Evolutionary conservation across 2,797 vertebrate genomes (phyloP).

Genomic region (Petrocephalus schoutedeni): DNA sequence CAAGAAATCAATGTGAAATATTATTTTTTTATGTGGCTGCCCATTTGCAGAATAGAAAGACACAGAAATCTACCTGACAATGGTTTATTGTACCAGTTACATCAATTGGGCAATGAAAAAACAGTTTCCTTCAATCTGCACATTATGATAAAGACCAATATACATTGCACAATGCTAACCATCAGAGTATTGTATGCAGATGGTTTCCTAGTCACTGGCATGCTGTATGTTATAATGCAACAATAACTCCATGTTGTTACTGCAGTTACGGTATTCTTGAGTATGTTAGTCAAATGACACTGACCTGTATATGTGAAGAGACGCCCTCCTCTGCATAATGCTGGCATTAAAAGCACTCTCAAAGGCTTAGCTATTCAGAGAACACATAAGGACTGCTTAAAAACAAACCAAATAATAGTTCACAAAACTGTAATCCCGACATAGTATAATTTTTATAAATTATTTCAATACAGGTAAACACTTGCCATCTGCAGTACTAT

Average conservation of each 20-base stretch:
- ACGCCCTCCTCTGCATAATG: constrained; percentile 22
- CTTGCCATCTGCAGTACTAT: constrained; percentile 29
- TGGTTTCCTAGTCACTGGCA: constrained; percentile 38
- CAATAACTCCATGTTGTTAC: constrained; percentile 25
- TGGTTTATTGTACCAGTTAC: constrained; percentile 26
- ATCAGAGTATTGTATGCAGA: constrained; percentile 33
- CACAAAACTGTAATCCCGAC: constrained; percentile 36
- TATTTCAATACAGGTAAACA: constrained; percentile 39
- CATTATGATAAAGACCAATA: constrained; percentile 40
- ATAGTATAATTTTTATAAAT: constrained; percentile 37
- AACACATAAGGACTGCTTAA: constrained; percentile 28
- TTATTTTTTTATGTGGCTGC: not conserved
- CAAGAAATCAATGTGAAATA: not conserved
- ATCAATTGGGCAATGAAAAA: constrained; percentile 24
- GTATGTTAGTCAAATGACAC: constrained; percentile 16
- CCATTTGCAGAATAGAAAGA: not conserved
- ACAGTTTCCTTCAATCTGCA: constrained; percentile 33
- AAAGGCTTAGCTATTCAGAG: constrained; percentile 33
- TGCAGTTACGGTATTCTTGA: constrained; percentile 18
- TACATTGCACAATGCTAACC: constrained; percentile 38
- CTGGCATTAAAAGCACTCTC: constrained; percentile 9
- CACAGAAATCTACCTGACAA: constrained; percentile 17
- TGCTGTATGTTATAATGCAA: constrained; percentile 41
- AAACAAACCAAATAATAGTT: constrained; percentile 32
- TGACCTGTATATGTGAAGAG: constrained; percentile 12